Base-by-base conservation (phyloP, 2,888 invertebrate genomes). In the Torymus tubicola region DNA sequence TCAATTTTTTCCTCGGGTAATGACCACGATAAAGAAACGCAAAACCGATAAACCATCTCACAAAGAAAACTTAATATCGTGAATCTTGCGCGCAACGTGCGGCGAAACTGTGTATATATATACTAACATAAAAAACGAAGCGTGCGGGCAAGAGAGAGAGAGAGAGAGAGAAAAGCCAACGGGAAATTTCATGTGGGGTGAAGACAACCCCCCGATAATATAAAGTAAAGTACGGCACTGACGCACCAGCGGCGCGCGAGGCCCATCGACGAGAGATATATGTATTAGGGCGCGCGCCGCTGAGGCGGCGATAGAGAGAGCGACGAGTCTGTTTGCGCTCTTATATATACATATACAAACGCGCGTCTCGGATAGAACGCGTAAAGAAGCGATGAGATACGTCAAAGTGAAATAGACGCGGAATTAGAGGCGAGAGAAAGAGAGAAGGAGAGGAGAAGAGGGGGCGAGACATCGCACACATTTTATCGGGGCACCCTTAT, bases 191-290 rank as follows among this genome's bases (percentile, higher is more conserved):
- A 75, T 78, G 53, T 42, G n/a, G 65, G 63, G 72, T 16, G 67
- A 69, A 68, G 61, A 55, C 72, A 68, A 67, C 78, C 80, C 71
- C 63, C 78, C 71, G 80, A 73, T 71, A 75, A 84, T 84, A 85
- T 80, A 83, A 82, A 83, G 82, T 84, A 82, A 84, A 82, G 78
- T 80, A 80, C 70, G 75, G 60, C 83, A 82, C 82, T 82, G 83
- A 78, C 83, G 84, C 83, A 82, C 81, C 83, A 83, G 83, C 83
- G 84, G 79, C 81, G 84, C 84, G 83, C 83, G 84, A 80, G 81
- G 84, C 84, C 91, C 60, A 80, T 70, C 42, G 90, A 91, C 88
- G 87, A 89, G 89, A 91, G 92, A 92, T 92, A 92, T 92, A 92
- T 91, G 92, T 91, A 90, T 91, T 90, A n/a, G 52, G 61, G 71